Percentiles rank a stretch among this genome's conserved stretches.
Evolutionary conservation across 2,888 invertebrate genomes (phyloP).

Genomic region (Hipparchia semele): DNA sequence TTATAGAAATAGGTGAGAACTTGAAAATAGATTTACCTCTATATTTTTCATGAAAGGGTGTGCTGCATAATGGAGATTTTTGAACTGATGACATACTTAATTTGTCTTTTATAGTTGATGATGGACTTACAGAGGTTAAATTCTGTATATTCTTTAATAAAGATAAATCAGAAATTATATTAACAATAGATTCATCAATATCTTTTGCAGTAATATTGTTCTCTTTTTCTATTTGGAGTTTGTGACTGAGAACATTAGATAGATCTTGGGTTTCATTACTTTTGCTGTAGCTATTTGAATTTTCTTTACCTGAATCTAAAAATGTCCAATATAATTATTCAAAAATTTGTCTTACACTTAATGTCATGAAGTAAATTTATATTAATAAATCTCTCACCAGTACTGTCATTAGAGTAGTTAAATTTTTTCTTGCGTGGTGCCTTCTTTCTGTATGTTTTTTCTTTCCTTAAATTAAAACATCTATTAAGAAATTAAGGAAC

Average conservation of each 20-base stretch:
- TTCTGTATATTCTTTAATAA: conserved; percentile 52
- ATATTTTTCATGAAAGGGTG: conserved; percentile 68
- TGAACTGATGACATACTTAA: conserved; percentile 49
- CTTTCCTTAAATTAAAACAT: conserved; percentile 49
- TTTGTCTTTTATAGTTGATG: conserved; percentile 44
- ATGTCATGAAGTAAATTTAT: too few species aligned
- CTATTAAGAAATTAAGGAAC: not conserved
- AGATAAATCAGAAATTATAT: conserved; percentile 60
- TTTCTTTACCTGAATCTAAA: conserved; percentile 73
- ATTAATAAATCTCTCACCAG: conserved; percentile 47
- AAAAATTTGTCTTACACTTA: too few species aligned
- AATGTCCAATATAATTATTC: conserved; percentile 26
- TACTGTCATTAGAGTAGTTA: conserved; percentile 53
- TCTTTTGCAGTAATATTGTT: conserved; percentile 43
- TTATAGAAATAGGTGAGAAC: conserved; percentile 65
- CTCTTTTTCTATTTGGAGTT: conserved; percentile 63
- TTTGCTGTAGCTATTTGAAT: conserved; percentile 41
- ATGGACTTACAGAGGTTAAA: conserved; percentile 7
- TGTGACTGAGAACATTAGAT: conserved; percentile 60
- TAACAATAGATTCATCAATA: conserved; percentile 65
- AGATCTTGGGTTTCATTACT: conserved; percentile 46
- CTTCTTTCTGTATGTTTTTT: conserved; percentile 54
- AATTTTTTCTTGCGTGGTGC: conserved; percentile 49
- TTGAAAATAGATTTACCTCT: conserved; percentile 70
- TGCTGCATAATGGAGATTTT: conserved; percentile 68